Conservation (phyloP, 2,888 invertebrate genomes). For the Macrosiphum euphorbiae region DNA sequence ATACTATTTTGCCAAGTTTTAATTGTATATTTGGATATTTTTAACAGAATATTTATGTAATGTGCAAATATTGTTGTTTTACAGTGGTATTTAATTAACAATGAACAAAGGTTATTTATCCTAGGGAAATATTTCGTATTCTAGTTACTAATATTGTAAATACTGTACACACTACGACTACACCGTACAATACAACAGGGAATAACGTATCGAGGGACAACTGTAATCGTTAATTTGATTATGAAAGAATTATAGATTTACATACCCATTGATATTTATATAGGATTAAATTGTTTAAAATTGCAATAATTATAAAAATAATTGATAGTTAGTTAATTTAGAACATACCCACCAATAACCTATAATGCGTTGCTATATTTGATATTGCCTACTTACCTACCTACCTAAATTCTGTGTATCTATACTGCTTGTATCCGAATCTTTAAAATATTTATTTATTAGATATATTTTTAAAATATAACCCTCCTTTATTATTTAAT, state of each 20-base stretch:
- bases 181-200: neutral
- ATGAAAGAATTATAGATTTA: neutral
- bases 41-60: neutral
- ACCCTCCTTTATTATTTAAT: neutral
- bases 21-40: neutral
- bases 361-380: neutral
- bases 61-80: neutral
- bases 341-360: neutral
- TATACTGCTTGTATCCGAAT: neutral
- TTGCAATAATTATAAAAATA: neutral
- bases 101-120: neutral
- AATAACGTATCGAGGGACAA: neutral
- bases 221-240: neutral
- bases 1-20: constrained; percentile 33
- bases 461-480: neutral
- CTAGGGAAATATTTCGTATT: neutral
- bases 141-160: neutral
- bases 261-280: neutral
- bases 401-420: neutral
- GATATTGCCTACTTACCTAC: neutral
- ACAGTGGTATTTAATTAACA: neutral
- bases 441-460: neutral
- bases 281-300: neutral
- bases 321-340: neutral
- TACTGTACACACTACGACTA: neutral